phyloP scores from a whole-genome alignment of 2,113 vertebrate species.

The Melanocharis versteri region DNA sequence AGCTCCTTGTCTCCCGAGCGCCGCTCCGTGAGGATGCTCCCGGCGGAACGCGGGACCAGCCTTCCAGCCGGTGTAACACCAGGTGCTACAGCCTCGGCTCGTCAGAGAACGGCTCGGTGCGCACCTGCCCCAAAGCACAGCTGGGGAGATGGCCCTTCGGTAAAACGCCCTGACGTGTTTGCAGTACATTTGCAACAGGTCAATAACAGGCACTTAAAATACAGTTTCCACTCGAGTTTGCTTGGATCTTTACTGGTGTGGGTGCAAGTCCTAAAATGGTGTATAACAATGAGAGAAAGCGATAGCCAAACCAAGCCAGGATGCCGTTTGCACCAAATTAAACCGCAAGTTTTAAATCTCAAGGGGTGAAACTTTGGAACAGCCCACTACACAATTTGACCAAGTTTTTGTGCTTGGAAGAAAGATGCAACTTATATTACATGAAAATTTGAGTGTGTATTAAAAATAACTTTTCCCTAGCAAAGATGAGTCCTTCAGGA shows the following conservation, averaged over 20 bases:
- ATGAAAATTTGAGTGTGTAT: background rate
- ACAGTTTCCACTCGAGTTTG: background rate
- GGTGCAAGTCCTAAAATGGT: background rate
- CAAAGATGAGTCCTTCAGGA: background rate
- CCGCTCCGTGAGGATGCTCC: background rate
- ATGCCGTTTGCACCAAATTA: background rate
- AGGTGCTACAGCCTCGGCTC: background rate
- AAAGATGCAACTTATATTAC: background rate
- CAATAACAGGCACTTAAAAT: background rate
- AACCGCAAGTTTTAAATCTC: background rate
- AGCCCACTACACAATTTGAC: background rate
- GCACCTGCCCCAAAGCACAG: rapidly evolving
- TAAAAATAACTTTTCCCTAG: background rate
- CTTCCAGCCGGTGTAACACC: too few relatives aligned
- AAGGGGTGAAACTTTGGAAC: background rate
- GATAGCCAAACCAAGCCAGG: background rate
- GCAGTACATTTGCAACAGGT: rapidly evolving
- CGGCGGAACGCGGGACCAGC: background rate
- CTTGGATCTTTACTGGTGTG: background rate
- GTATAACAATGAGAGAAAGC: background rate
- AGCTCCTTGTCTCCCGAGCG: background rate
- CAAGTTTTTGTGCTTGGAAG: background rate
- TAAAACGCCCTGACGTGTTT: rapidly evolving
- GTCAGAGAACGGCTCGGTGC: rapidly evolving
- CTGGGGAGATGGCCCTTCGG: rapidly evolving